Evolutionary conservation across 2,113 vertebrate species (phyloP).

Genomic region (Hylia prasina): DNA sequence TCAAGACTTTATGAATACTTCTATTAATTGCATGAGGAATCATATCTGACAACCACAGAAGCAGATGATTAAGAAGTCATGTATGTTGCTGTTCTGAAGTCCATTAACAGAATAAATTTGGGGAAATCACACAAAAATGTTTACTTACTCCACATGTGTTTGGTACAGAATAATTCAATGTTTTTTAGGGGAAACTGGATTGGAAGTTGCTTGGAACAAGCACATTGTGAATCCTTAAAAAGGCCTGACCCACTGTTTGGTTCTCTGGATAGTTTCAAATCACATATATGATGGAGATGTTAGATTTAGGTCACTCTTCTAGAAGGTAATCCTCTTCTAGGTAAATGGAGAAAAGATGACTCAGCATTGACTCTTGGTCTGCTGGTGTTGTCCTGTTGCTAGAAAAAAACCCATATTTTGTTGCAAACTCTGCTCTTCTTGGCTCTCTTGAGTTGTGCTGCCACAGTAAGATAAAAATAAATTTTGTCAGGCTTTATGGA

Average conservation of each 20-base stretch:
- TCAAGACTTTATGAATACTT: neutral
- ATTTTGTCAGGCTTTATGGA: neutral
- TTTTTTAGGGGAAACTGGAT: neutral
- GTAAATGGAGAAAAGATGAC: neutral
- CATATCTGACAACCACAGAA: neutral
- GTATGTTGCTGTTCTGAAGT: neutral
- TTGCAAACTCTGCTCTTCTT: neutral
- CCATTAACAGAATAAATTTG: neutral
- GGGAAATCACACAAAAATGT: accelerated
- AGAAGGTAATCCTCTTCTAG: neutral
- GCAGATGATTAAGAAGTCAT: neutral
- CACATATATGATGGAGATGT: accelerated
- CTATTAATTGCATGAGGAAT: neutral
- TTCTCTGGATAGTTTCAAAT: neutral
- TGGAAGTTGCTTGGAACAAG: neutral
- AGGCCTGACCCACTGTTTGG: neutral
- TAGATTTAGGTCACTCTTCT: neutral
- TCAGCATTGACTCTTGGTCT: neutral
- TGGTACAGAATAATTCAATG: neutral
- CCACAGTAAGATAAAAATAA: neutral
- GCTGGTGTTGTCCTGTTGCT: neutral
- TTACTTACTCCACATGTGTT: neutral
- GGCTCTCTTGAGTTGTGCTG: neutral
- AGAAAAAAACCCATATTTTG: accelerated
- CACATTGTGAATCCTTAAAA: neutral